Evolutionary conservation across 2,113 vertebrate species (phyloP).

Genomic region (Engraulis encrasicolus): DNA sequence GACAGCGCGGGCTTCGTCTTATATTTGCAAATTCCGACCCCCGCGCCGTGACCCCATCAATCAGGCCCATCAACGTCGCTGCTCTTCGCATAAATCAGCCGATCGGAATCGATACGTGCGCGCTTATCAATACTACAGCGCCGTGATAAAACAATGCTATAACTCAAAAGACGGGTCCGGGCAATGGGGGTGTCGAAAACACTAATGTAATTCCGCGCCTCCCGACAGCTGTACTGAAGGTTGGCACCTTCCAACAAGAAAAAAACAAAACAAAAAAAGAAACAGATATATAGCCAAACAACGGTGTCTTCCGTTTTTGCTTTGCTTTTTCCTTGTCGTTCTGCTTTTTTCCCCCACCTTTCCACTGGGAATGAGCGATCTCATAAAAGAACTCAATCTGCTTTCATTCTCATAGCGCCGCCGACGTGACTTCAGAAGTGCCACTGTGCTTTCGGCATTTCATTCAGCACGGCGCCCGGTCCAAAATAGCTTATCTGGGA

Average conservation of each 20-base stretch:
- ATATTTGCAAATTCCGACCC: background rate
- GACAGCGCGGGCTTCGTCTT: background rate
- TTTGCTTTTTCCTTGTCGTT: background rate
- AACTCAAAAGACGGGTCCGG: no score
- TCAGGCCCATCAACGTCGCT: background rate
- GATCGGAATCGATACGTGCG: background rate
- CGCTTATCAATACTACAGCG: background rate
- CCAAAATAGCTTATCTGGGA: slow-evolving; percentile 63
- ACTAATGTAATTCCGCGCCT: no score
- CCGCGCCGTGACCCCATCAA: background rate
- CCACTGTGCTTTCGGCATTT: slow-evolving; percentile 54
- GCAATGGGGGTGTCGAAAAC: no score
- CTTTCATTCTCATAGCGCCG: slow-evolving; percentile 50
- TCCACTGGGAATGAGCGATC: slow-evolving; percentile 49
- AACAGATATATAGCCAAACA: slow-evolving; percentile 44
- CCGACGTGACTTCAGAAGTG: slow-evolving; percentile 52
- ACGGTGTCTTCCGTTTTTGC: background rate
- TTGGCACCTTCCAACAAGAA: no score
- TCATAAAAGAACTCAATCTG: slow-evolving; percentile 50
- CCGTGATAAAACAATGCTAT: no score
- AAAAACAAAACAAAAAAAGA: no score
- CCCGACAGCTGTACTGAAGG: no score
- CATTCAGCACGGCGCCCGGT: slow-evolving; percentile 52
- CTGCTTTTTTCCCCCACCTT: slow-evolving; percentile 1
- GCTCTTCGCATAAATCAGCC: background rate